Evolutionary conservation across 2,888 invertebrate genomes (phyloP), one percentile per base, ranked within the genome.

Genomic region (Protonemura montana): DNA sequence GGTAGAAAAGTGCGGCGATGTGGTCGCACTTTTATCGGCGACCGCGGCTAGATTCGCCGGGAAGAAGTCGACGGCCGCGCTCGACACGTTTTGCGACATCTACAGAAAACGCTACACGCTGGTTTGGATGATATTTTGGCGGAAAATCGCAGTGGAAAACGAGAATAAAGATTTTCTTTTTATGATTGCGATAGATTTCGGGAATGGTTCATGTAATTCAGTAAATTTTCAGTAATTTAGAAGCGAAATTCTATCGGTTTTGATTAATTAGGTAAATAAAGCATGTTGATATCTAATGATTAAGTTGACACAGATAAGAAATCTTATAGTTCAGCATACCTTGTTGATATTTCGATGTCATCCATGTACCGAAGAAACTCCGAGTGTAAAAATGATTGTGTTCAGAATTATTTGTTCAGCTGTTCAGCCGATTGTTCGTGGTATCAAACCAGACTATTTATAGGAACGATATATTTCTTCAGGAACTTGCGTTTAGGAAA

Each of bases 401-500:
- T 10, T 59, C 59, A 21, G 21, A 16, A 59, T 59, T 78, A 28
- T 28, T 28, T 29, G 13, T 78, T 27, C 78, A 77, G 59, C 59
- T 2, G 21, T 21, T 2, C 21, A 59, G 59, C 6, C 16, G 27
- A 21, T 28, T 25, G 7, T 78, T 78, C 78, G 78, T 25, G 78
- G 81, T 6, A 3, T 35, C 81, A 21, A 1, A n/a, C 28, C 81
- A 29, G 30, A 28, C 81, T 29, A n/a, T n/a, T n/a, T 5, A 6
- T 81, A 81, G 81, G 81, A 81, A 81, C 81, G 81, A 81, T 81
- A 28, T 27, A 78, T 81, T 81, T 81, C 30, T 81, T 30, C 81
- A n/a, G 82, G 82, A 82, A 82, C 82, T 82, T 82, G 82, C 35
- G 35, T 41, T 30, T 81, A 81, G 81, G 81, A 81, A 3, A 26